phyloP scores from a whole-genome alignment of 2,113 vertebrate species.

The Girardinichthys multiradiatus region DNA sequence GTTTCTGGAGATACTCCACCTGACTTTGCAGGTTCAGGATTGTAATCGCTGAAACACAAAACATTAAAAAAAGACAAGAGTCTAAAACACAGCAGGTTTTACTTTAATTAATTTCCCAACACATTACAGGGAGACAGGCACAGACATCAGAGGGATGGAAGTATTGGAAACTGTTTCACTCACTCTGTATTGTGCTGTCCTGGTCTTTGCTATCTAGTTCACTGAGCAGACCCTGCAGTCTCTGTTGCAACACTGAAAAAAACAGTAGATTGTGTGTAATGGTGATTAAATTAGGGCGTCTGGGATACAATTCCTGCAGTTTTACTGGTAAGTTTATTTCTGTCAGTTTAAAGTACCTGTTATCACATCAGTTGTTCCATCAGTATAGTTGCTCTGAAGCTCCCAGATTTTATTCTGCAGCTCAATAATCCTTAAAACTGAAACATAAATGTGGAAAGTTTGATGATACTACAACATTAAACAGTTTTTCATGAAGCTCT shows the following conservation, averaged over 20 bases:
- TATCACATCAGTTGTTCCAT: not conserved
- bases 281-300: not conserved
- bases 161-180: conserved; percentile 10
- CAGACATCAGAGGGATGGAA: not conserved
- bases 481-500: not conserved
- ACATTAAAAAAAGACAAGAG: not conserved
- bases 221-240: conserved; percentile 8
- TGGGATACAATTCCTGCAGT: not conserved
- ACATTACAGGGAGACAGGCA: not conserved
- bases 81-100: not conserved
- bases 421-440: conserved; percentile 46
- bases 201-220: not conserved
- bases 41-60: conserved; percentile 34
- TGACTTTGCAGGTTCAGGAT: conserved; percentile 33
- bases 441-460: conserved; percentile 1
- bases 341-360: not conserved
- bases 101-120: not conserved
- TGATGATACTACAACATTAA: too few species aligned
- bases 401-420: conserved; percentile 32
- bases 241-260: conserved; percentile 26
- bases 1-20: conserved; percentile 22
- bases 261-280: not conserved
- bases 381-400: not conserved
- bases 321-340: too few species aligned
- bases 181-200: conserved; percentile 31